These are phyloP conservation scores for Centrocercus urophasianus DNA, from an alignment of 2,113 vertebrate genomes.

Conservation along the genomic window DNA sequence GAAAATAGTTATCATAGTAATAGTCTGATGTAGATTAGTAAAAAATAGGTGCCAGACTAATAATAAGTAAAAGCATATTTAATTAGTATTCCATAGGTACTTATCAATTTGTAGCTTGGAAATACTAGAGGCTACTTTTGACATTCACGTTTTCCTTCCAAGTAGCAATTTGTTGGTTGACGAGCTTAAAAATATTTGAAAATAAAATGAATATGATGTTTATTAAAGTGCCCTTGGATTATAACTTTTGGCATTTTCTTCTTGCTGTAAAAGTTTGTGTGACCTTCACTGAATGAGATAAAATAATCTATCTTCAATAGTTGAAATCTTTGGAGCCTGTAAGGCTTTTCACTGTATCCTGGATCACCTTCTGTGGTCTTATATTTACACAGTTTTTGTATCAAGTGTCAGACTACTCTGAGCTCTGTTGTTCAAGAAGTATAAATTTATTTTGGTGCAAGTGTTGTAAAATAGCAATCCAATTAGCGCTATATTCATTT, in stretches of 20 bases:
- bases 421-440: conserved; percentile 70
- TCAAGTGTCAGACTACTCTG: conserved; percentile 55
- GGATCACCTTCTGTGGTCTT: conserved; percentile 28
- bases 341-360: conserved; percentile 3
- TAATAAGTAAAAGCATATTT: conserved; percentile 69
- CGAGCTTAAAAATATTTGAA: conserved; percentile 59
- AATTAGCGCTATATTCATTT: conserved; percentile 66
- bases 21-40: conserved; percentile 75
- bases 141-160: conserved; percentile 60
- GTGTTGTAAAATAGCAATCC: conserved; percentile 59
- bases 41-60: conserved; percentile 71
- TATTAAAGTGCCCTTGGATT: neutral
- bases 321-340: neutral
- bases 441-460: conserved; percentile 71
- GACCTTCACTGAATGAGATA: neutral
- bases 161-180: conserved; percentile 61
- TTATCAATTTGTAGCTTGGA: conserved; percentile 66
- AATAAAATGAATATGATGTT: conserved; percentile 13
- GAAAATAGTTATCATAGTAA: conserved; percentile 73
- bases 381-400: conserved; percentile 44
- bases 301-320: neutral
- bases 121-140: conserved; percentile 56
- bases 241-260: neutral
- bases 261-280: neutral
- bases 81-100: conserved; percentile 71